These are phyloP conservation scores for Gavia stellata DNA, from an alignment of 2,113 vertebrate genomes.

Conservation along the genomic window DNA sequence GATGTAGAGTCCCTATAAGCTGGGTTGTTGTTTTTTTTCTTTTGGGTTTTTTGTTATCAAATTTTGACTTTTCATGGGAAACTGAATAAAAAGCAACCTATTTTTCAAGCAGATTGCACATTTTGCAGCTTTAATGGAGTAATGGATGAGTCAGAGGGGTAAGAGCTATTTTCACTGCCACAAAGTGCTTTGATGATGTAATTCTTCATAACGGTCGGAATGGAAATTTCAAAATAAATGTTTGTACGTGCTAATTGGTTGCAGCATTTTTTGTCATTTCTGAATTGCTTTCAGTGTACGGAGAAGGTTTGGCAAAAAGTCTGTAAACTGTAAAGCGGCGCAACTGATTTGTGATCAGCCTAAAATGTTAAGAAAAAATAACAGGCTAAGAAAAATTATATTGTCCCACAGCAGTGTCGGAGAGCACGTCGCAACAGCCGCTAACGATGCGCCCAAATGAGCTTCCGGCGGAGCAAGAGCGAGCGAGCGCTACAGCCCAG, in stretches of 20 bases:
- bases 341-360: not conserved
- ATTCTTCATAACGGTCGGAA: constrained; percentile 76
- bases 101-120: constrained; percentile 84
- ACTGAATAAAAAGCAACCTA: constrained; percentile 80
- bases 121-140: constrained; percentile 86
- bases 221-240: constrained; percentile 84
- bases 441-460: not conserved
- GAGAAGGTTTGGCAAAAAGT: not conserved
- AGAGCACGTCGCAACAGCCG: not conserved
- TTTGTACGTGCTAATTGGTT: constrained; percentile 77
- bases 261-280: constrained; percentile 59
- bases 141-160: constrained; percentile 75
- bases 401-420: not conserved
- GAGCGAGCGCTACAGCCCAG: rapidly evolving
- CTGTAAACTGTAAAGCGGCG: not conserved
- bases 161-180: constrained; percentile 84
- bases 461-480: not conserved
- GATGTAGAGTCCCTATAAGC: constrained; percentile 69
- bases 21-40: not conserved
- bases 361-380: not conserved
- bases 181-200: constrained; percentile 84
- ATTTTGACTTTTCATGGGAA: constrained; percentile 78
- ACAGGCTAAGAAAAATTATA: not conserved
- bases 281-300: not conserved
- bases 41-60: constrained; percentile 55